Base-by-base conservation (phyloP, 2,888 invertebrate genomes). In the Chrysotoxum bicinctum region DNA sequence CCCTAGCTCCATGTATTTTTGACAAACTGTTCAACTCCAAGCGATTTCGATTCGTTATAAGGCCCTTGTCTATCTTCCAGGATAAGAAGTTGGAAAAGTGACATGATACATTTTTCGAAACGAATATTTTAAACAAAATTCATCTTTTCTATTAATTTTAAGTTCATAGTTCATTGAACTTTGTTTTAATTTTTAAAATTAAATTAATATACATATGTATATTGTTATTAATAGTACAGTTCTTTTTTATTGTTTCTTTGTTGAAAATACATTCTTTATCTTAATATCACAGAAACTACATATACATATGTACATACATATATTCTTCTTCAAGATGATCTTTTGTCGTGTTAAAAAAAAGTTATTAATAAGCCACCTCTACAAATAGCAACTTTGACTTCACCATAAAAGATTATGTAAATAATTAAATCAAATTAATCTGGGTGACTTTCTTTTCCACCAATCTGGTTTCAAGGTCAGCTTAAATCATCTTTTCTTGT, bases 381-480 rank as follows among this genome's bases (percentile, higher is more conserved):
- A 14, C 26, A n/a, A 52, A 2, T 14, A 40, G 6, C 30, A 45
- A 3, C 19, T 54, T 35, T 45, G 19, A 48, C 10, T 50, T 12
- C 14, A 19, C 54, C n/a, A 52, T 21, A 48, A 26, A 37, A n/a
- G 45, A 37, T 75, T 80, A 80, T 80, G 77, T 82, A 72, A 82
- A 77, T 77, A 35, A 43, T 82, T 30, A 52, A 77, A 60, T 43
- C 52, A 66, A 16, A 21, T 12, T 32, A 16, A 21, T 12, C 26
- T 40, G n/a, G 7, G 52, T 16, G 21, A 66, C 50, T 72, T 77
- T 82, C 64, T 70, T 58, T 50, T 66, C 35, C 35, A 35, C 21
- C 35, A 56, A 3, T 16, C 70, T 54, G 48, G 58, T 77, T 60
- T 77, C 81, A 82, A 82, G 81, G 81, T 82, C 81, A 72, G 23